Conservation (phyloP, 2,113 vertebrate genomes). For the Saccopteryx bilineata region DNA sequence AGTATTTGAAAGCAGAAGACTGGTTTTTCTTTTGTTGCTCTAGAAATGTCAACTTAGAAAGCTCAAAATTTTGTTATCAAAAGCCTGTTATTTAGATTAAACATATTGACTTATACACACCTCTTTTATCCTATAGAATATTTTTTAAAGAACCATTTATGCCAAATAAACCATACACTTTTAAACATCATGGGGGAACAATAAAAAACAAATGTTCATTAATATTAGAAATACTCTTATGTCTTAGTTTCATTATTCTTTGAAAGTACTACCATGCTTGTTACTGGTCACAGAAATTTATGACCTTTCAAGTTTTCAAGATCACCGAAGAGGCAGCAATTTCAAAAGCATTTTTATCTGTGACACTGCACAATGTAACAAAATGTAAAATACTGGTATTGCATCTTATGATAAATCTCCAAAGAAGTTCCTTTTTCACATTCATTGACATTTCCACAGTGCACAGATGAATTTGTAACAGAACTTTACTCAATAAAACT, state of each 20-base stretch:
- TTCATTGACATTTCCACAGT: constrained; percentile 64
- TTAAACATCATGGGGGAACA: not conserved
- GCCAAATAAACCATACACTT: not conserved
- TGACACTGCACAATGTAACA: constrained; percentile 37
- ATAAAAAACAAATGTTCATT: not conserved
- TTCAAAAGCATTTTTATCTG: constrained; percentile 62
- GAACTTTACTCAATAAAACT: constrained; percentile 14
- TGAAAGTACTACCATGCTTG: not conserved
- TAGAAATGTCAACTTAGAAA: not conserved
- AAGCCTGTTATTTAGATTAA: not conserved
- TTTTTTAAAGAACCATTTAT: not conserved
- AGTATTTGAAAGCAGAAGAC: not conserved
- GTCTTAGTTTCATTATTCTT: constrained; percentile 5
- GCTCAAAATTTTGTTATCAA: not conserved
- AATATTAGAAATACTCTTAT: not conserved
- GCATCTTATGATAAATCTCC: constrained; percentile 48
- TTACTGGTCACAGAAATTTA: constrained; percentile 27
- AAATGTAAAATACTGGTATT: constrained; percentile 67
- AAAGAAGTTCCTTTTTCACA: constrained; percentile 64
- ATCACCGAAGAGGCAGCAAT: constrained; percentile 33
- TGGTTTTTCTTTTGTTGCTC: not conserved
- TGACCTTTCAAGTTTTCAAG: constrained; percentile 54
- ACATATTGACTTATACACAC: not conserved
- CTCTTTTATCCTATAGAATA: not conserved
- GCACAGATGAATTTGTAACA: constrained; percentile 45